These are phyloP conservation scores for Zaprionus kolodkinae DNA, from an alignment of 1,140 invertebrate genomes.

Conservation along the genomic window DNA sequence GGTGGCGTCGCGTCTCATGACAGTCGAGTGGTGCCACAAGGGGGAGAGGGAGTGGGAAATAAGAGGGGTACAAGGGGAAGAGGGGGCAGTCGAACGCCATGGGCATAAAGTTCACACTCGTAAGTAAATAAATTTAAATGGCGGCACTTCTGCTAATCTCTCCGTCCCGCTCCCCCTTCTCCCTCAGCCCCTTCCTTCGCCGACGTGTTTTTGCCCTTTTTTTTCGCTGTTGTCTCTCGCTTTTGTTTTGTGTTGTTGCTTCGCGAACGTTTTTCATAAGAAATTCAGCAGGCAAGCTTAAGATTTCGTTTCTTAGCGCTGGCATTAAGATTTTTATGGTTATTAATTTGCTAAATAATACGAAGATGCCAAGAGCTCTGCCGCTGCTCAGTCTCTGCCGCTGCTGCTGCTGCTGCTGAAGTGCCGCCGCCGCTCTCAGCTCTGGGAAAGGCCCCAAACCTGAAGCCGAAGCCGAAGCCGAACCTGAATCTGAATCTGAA, in stretches of 20 bases:
- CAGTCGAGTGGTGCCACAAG: not conserved
- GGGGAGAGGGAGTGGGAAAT: too few species aligned
- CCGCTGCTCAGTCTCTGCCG: not conserved
- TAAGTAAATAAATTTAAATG: slow-evolving; percentile 83
- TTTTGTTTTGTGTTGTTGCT: slow-evolving; percentile 42
- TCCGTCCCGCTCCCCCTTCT: slow-evolving; percentile 29
- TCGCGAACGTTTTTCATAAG: slow-evolving; percentile 73
- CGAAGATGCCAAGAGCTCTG: slow-evolving; percentile 55
- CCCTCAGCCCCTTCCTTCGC: slow-evolving; percentile 23
- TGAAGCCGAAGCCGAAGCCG: slow-evolving; percentile 22
- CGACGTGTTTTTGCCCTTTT: slow-evolving; percentile 50
- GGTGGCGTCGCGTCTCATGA: slow-evolving; percentile 48
- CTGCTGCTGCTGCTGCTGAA: slow-evolving; percentile 8
- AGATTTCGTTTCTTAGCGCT: slow-evolving; percentile 76
- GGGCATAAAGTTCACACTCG: slow-evolving; percentile 81
- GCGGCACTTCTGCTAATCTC: slow-evolving; percentile 80
- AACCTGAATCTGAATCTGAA: slow-evolving; percentile 15
- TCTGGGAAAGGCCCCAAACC: slow-evolving; percentile 32
- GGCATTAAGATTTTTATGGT: slow-evolving; percentile 82
- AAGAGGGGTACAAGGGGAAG: slow-evolving; percentile 8
- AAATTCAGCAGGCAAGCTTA: slow-evolving; percentile 79
- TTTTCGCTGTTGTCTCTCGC: slow-evolving; percentile 41
- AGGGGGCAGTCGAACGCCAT: slow-evolving; percentile 59
- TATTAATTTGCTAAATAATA: slow-evolving; percentile 83
- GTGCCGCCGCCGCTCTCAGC: slow-evolving; percentile 16